Base-by-base conservation (phyloP, 2,113 vertebrate genomes). In the Amazona vittata region DNA sequence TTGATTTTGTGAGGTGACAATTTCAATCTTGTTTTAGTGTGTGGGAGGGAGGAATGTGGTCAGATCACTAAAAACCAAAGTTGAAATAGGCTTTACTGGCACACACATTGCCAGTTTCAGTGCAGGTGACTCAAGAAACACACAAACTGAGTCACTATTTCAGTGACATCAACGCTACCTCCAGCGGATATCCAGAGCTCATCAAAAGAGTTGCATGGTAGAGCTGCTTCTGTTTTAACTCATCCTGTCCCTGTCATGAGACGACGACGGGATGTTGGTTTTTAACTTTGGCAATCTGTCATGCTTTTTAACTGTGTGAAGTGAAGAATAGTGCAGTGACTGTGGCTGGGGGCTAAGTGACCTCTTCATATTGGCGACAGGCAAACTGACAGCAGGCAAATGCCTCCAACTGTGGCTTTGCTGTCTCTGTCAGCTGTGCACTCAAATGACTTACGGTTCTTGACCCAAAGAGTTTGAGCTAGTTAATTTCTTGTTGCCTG, bases 11-110 rank as follows among this genome's bases (percentile, higher is more conserved):
- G 63, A 77, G 33, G 15, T n/a, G 6, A n/a, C 14, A 57, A 28
- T 76, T 59, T 80, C 44, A 60, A 24, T 76, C 31, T 63, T 69
- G 29, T 67, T 91, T 90, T 73, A 39, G 73, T 35, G 26, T 53
- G 31, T 31, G 12, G 22, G 26, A 73, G 57, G 21, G 26, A 20
- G 11, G 8, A 75, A 87, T 0, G 0, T 33, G 12, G 28, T 80
- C 20, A 2, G 24, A 53, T 77, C 37, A 80, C 75, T 70, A 21
- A 92, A 86, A 94, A 63, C 37, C 24, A 50, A 70, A 92, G 75
- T 80, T 63, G 26, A 83, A 81, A 20, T 14, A 50, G n/a, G 55
- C 35, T 93, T 95, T 95, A 95, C 93, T 71, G 88, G 75, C 46
- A 92, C 24, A 28, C 26, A 28, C 20, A 7, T n/a, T 43, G 22